These are phyloP conservation scores for Coptodon rendalli DNA, from an alignment of 2,113 vertebrate genomes.

Conservation along the genomic window DNA sequence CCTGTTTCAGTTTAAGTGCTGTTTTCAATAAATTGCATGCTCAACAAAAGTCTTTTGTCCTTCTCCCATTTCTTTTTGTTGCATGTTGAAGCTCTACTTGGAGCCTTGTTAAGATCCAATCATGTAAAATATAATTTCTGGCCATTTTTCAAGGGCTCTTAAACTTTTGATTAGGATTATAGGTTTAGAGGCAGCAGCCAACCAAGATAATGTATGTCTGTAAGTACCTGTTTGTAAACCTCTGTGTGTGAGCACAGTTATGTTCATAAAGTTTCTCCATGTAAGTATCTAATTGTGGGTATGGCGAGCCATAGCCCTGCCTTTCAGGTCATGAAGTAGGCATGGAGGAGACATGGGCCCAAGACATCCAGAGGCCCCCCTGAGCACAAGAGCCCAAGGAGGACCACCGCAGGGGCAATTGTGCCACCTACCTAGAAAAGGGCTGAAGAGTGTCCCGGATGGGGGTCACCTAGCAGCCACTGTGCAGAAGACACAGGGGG, in stretches of 20 bases:
- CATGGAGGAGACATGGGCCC: neutral
- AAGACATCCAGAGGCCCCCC: neutral
- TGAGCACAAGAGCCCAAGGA: neutral
- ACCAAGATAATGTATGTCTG: neutral
- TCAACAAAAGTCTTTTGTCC: neutral
- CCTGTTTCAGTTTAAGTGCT: neutral
- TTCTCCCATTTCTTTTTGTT: neutral
- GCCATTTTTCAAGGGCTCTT: neutral
- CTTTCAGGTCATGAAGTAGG: neutral
- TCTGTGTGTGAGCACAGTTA: neutral
- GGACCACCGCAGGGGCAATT: neutral
- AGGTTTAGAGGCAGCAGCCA: neutral
- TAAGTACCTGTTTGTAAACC: neutral
- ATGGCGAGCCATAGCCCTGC: neutral
- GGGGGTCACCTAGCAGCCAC: neutral
- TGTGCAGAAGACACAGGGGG: neutral
- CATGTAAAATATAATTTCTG: neutral
- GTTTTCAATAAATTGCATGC: neutral
- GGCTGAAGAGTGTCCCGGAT: neutral
- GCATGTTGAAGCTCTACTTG: neutral
- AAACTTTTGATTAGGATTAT: neutral
- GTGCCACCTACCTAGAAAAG: neutral
- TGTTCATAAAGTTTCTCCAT: neutral
- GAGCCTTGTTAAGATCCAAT: neutral
- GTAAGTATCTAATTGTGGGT: neutral